Evolutionary conservation across 2,797 vertebrate genomes (phyloP).

Genomic region (Ataeniobius toweri): DNA sequence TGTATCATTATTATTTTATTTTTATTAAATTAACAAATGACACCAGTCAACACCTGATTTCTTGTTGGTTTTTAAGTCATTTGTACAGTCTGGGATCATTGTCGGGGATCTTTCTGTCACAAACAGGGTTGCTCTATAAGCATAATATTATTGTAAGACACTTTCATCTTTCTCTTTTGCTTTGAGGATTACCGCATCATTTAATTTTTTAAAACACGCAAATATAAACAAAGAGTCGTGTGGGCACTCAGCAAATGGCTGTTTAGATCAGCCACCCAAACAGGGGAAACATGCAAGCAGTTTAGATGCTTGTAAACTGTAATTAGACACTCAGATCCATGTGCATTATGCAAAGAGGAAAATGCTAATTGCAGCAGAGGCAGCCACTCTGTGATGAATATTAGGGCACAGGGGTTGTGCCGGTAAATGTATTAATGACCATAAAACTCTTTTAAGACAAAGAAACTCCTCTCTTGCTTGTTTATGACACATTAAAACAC

Average conservation of each 20-base stretch:
- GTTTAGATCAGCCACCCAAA: slow-evolving; percentile 28
- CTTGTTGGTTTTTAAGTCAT: too few species aligned
- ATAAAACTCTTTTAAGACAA: slow-evolving; percentile 44
- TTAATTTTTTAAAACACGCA: slow-evolving; percentile 22
- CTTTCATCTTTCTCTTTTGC: slow-evolving; percentile 8
- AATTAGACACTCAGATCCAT: slow-evolving; percentile 57
- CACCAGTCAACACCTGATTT: too few species aligned
- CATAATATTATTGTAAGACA: too few species aligned
- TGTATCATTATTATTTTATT: too few species aligned
- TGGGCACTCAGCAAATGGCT: slow-evolving; percentile 18
- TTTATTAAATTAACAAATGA: background rate
- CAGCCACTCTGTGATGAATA: slow-evolving; percentile 52
- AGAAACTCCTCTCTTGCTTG: slow-evolving; percentile 30
- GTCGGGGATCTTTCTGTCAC: too few species aligned
- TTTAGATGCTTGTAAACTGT: slow-evolving; percentile 48
- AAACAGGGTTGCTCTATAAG: too few species aligned
- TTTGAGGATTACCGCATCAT: slow-evolving; percentile 35
- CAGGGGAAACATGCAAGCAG: slow-evolving; percentile 30
- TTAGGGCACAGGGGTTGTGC: slow-evolving; percentile 32
- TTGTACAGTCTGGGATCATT: too few species aligned
- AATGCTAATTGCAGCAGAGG: slow-evolving; percentile 55
- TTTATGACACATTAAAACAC: slow-evolving; percentile 5
- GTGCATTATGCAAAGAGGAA: slow-evolving; percentile 51
- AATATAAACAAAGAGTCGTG: slow-evolving; percentile 11
- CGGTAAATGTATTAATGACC: slow-evolving; percentile 4